Evolutionary conservation across 2,113 vertebrate genomes (phyloP).

Genomic region (Etia nguti): DNA sequence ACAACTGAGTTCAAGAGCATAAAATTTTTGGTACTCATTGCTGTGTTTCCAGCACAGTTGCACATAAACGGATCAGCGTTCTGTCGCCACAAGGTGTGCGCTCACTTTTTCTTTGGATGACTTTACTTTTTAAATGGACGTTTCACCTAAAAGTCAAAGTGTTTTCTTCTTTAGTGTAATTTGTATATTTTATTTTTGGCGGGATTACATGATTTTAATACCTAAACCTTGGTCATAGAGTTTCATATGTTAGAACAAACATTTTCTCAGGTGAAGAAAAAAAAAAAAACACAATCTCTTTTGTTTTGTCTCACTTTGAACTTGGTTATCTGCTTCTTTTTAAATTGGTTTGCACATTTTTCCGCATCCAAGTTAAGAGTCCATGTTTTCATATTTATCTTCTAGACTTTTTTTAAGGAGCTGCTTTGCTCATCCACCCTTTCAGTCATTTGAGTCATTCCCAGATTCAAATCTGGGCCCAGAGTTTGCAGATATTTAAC

Average conservation of each 20-base stretch:
- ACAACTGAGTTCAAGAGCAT: not conserved
- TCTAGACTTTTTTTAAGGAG: not conserved
- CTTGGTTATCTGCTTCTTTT: not conserved
- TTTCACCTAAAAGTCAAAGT: not conserved
- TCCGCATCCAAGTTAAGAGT: not conserved
- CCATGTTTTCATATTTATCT: not conserved
- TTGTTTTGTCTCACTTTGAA: not conserved
- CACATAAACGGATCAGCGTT: not conserved
- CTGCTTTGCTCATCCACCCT: not conserved
- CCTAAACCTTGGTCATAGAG: not conserved
- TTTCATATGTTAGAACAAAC: not conserved
- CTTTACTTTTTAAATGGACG: not conserved
- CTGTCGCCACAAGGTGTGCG: fast-evolving
- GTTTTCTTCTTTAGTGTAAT: not conserved
- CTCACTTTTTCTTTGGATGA: not conserved
- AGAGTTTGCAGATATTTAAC: not conserved
- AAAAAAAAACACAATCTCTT: fast-evolving
- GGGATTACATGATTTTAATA: not conserved
- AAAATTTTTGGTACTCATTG: not conserved
- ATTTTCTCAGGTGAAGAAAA: not conserved
- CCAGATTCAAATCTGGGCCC: not conserved
- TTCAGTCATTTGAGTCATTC: not conserved
- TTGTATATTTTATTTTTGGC: not conserved
- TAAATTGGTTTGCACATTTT: not conserved
- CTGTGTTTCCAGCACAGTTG: not conserved